Evolutionary conservation across 1,140 invertebrate genomes (phyloP).

Genomic region (Tetraneura akinire): DNA sequence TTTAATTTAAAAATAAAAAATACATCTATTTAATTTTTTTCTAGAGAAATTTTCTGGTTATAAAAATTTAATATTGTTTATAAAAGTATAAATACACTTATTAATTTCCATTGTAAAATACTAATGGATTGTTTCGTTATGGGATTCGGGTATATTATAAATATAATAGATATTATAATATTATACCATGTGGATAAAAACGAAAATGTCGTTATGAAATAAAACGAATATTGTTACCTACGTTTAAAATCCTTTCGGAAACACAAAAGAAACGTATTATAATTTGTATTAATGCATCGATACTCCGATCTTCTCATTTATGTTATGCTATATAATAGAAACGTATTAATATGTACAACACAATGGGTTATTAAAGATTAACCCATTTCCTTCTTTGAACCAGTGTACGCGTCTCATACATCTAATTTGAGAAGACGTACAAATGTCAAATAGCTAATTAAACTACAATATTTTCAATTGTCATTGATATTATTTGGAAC

Average conservation of each 20-base stretch:
- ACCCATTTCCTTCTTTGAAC: not conserved
- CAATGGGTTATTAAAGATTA: not conserved
- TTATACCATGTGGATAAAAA: no score
- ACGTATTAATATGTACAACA: not conserved
- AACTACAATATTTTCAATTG: not conserved
- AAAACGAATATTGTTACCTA: not conserved
- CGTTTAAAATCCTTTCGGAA: not conserved
- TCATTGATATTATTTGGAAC: no score
- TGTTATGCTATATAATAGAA: not conserved
- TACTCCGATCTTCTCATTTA: not conserved
- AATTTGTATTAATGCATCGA: not conserved
- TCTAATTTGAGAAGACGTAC: not conserved
- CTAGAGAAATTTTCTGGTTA: no score
- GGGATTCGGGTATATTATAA: no score
- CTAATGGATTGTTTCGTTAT: no score
- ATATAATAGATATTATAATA: no score
- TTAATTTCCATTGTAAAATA: no score
- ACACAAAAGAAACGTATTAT: not conserved
- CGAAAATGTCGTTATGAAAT: no score
- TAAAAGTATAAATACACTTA: no score
- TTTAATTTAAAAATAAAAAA: no score
- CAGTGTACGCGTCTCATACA: not conserved
- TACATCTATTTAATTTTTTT: no score
- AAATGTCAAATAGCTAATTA: not conserved
- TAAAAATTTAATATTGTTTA: no score